Percentiles rank a stretch among this genome's conserved stretches.
phyloP scores from a whole-genome alignment of 35 echinoderm and acorn worm genomes.

The Holothuria glaberrima region DNA sequence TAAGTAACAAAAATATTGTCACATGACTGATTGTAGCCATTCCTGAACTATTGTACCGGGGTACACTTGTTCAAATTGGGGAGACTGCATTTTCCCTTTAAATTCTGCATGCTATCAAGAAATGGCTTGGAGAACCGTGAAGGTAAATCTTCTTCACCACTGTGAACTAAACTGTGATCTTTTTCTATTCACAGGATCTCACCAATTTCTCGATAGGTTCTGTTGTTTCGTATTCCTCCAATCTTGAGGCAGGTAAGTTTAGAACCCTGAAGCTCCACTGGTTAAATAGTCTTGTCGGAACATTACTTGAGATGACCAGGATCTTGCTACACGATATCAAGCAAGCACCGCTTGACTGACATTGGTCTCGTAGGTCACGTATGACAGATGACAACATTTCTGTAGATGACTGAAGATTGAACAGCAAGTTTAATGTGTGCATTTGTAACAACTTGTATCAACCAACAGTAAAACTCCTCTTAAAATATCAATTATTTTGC shows the following conservation, averaged over 20 bases:
- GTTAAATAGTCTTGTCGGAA: constrained; percentile 88
- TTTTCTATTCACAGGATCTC: neutral
- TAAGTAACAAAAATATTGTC: too few species aligned
- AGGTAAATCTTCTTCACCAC: too few species aligned
- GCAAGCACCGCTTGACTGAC: neutral
- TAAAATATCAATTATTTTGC: too few species aligned
- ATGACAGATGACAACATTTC: constrained; percentile 90
- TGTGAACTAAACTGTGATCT: too few species aligned
- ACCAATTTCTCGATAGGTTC: constrained; percentile 98
- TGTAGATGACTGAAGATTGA: constrained; percentile 72
- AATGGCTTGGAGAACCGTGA: too few species aligned
- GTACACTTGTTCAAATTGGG: too few species aligned
- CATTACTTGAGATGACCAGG: constrained; percentile 93
- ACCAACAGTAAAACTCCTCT: too few species aligned
- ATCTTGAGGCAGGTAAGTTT: constrained; percentile 81
- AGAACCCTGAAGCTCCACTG: constrained; percentile 95
- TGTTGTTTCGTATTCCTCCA: constrained; percentile 93
- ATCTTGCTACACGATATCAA: constrained; percentile 83
- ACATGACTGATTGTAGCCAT: too few species aligned
- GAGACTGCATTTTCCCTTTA: too few species aligned
- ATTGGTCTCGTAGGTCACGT: constrained; percentile 70
- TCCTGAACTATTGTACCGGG: too few species aligned
- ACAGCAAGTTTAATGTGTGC: neutral
- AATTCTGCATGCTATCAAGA: too few species aligned
- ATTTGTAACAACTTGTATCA: too few species aligned